A percentile compares a stretch with the other conserved stretches of the same genome.
Evolutionary conservation across 2,113 vertebrate genomes (phyloP).

Genomic region (Baryphthengus martii): DNA sequence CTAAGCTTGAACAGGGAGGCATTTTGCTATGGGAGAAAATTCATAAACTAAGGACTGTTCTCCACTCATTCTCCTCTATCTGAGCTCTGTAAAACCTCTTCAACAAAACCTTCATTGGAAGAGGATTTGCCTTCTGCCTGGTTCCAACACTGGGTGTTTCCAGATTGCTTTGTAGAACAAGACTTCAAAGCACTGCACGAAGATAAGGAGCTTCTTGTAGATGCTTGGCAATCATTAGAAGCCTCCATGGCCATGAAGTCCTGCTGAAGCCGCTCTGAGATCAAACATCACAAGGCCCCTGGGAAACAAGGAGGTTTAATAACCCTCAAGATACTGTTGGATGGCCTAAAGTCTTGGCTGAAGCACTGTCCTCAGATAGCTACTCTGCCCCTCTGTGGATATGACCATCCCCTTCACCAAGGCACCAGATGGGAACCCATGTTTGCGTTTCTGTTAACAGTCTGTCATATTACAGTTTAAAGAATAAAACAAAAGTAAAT

Average conservation of each 20-base stretch:
- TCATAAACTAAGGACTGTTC: background rate
- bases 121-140: background rate
- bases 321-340: background rate
- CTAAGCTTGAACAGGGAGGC: background rate
- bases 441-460: background rate
- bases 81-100: background rate
- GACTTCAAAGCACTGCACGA: background rate
- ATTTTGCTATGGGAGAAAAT: background rate
- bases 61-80: background rate
- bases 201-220: background rate
- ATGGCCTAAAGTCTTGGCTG: background rate
- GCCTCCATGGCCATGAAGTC: background rate
- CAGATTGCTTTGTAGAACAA: background rate
- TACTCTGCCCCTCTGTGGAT: background rate
- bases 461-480: background rate
- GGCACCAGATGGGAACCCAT: background rate
- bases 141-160: background rate
- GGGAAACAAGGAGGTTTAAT: background rate
- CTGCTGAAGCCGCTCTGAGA: background rate
- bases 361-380: background rate
- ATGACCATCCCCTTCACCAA: background rate
- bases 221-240: background rate
- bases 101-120: background rate
- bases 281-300: background rate
- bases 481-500: background rate